A percentile compares a stretch with the other conserved stretches of the same genome.
phyloP scores from a whole-genome alignment of 2,888 invertebrate species.

The Hirtodrosophila trivittata region DNA sequence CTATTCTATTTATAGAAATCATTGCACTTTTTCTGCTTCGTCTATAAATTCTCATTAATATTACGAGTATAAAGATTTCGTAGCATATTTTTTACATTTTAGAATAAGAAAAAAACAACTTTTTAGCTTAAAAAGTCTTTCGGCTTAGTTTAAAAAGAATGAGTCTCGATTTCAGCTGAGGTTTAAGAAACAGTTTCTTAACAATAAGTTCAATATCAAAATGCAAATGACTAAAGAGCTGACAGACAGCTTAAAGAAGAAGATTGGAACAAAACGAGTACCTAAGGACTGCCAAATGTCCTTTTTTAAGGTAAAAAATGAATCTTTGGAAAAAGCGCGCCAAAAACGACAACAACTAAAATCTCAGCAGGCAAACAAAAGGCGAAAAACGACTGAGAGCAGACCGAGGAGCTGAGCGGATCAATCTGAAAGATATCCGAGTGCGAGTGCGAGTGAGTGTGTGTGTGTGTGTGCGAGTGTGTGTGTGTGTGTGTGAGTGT shows the following conservation, averaged over 20 bases:
- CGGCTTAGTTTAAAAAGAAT: not conserved
- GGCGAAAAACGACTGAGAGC: conserved; percentile 11
- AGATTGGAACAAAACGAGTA: conserved; percentile 3
- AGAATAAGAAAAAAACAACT: too few relatives aligned
- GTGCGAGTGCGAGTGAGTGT: not conserved
- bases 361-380: conserved; percentile 39
- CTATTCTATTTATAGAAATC: too few relatives aligned
- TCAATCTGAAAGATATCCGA: conserved; percentile 19
- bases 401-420: conserved; percentile 5
- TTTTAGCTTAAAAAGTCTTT: too few relatives aligned
- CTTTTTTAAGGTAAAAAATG: conserved; percentile 21
- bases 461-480: not conserved
- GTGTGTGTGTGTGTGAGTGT: not conserved
- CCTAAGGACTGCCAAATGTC: conserved; percentile 30
- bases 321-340: conserved; percentile 30
- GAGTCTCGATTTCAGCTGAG: not conserved
- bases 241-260: conserved; percentile 5
- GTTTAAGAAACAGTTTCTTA: not conserved
- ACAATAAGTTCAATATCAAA: conserved; percentile 10
- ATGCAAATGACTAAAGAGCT: conserved; percentile 30
- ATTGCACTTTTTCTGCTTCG: too few relatives aligned
- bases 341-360: conserved; percentile 29
- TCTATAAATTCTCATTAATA: too few relatives aligned
- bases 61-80: too few relatives aligned
- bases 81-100: too few relatives aligned